A percentile compares a stretch with the other conserved stretches of the same genome.
phyloP scores from a whole-genome alignment of 2,113 vertebrate genomes.

The Pelusios castaneus region DNA sequence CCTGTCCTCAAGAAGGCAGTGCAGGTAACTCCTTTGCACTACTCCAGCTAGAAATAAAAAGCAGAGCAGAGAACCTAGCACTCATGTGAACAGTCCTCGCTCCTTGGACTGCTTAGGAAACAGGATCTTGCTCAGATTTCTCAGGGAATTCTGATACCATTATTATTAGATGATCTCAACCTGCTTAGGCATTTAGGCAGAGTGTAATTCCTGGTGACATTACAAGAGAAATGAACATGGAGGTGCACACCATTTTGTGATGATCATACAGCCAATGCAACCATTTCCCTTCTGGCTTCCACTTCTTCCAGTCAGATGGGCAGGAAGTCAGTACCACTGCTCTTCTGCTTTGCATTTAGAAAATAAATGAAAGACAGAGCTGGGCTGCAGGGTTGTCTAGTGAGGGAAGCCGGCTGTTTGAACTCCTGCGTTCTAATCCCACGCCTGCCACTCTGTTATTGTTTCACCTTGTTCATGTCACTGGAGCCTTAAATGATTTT shows the following conservation, averaged over 20 bases:
- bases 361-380: neutral
- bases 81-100: neutral
- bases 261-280: neutral
- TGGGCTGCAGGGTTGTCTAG: neutral
- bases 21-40: constrained; percentile 43
- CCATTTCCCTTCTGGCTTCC: fast-evolving
- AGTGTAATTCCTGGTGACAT: constrained; percentile 51
- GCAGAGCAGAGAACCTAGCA: neutral
- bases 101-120: constrained; percentile 45
- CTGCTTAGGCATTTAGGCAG: constrained; percentile 46
- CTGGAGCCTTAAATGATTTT: neutral
- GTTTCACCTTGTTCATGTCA: constrained; percentile 40
- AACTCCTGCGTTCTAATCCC: constrained; percentile 33
- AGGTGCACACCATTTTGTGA: constrained; percentile 3
- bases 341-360: constrained; percentile 37
- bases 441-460: constrained; percentile 44
- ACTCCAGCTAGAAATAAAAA: constrained; percentile 13
- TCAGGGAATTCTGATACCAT: constrained; percentile 53
- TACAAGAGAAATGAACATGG: constrained; percentile 19
- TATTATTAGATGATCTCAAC: constrained; percentile 45
- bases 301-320: neutral
- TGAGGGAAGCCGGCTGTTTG: constrained; percentile 17
- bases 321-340: neutral
- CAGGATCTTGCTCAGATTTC: constrained; percentile 26
- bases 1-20: neutral